Percentiles rank a stretch among this genome's conserved stretches.
These are phyloP conservation scores for Bujurquina vittata DNA, from an alignment of 2,113 vertebrate species.

Conservation along the genomic window DNA sequence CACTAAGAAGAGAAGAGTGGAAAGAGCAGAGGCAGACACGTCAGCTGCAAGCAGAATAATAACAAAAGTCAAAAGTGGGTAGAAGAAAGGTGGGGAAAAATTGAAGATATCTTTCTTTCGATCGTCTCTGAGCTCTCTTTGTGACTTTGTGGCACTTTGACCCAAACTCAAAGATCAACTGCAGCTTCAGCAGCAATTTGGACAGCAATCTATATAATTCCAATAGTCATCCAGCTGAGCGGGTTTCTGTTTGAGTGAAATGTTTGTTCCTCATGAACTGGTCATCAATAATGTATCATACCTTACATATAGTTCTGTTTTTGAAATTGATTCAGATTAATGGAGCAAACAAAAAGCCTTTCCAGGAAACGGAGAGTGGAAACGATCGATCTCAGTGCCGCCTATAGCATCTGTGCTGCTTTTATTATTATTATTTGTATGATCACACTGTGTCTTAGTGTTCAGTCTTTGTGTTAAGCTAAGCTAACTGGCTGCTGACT, in stretches of 20 bases:
- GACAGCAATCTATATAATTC: neutral
- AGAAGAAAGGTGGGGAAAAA: constrained; percentile 1
- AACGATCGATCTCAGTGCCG: constrained; percentile 33
- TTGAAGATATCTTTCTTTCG: neutral
- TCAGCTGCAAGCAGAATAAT: constrained; percentile 43
- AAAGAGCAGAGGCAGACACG: constrained; percentile 23
- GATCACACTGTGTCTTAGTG: neutral
- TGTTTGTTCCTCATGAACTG: constrained; percentile 4
- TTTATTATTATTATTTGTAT: no score
- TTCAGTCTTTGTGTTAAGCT: neutral
- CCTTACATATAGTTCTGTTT: constrained; percentile 17
- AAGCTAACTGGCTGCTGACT: neutral
- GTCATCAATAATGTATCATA: constrained; percentile 60
- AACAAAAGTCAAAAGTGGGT: constrained; percentile 27
- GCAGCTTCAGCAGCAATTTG: neutral
- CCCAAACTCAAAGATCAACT: neutral
- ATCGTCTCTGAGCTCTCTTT: neutral
- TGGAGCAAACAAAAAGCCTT: constrained; percentile 42
- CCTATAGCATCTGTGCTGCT: neutral
- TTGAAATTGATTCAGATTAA: constrained; percentile 53
- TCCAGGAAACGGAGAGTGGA: constrained; percentile 49
- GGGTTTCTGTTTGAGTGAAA: neutral
- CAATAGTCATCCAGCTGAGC: neutral
- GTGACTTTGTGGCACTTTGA: neutral
- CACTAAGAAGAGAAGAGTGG: constrained; percentile 23